Conservation (phyloP, 1,140 invertebrate species). For the Pantala flavescens region DNA sequence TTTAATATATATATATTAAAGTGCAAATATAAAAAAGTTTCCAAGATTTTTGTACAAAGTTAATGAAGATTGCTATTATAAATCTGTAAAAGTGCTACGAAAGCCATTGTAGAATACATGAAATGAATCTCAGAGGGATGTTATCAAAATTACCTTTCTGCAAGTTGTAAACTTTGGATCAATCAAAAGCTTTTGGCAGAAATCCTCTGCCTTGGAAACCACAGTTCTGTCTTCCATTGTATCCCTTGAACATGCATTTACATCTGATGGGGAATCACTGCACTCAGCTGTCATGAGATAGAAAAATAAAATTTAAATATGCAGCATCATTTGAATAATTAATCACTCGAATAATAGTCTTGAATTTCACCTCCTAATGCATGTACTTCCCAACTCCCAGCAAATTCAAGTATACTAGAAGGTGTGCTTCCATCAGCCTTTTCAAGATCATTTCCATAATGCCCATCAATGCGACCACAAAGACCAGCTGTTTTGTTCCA, state of each 20-base stretch:
- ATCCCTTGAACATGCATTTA: neutral
- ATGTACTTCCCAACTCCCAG: slow-evolving; percentile 54
- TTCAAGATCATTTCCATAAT: slow-evolving; percentile 54
- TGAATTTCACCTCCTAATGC: slow-evolving; percentile 47
- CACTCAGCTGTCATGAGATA: neutral
- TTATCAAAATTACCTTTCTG: slow-evolving; percentile 20
- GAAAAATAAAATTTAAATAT: neutral
- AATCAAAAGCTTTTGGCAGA: slow-evolving; percentile 23
- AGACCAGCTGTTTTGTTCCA: slow-evolving; percentile 72
- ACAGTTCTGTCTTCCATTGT: neutral
- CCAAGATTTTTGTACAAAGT: too few relatives aligned
- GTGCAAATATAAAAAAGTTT: too few relatives aligned
- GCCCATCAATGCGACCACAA: slow-evolving; percentile 66
- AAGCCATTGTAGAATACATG: neutral
- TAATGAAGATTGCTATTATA: neutral
- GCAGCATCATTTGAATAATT: slow-evolving; percentile 26
- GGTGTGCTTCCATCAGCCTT: slow-evolving; percentile 42
- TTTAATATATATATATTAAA: too few relatives aligned
- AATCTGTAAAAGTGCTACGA: neutral
- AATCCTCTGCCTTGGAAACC: slow-evolving; percentile 20
- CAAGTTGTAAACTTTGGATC: slow-evolving; percentile 25
- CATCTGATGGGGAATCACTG: neutral
- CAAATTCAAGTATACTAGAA: slow-evolving; percentile 42
- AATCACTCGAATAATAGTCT: slow-evolving; percentile 44
- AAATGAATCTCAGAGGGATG: neutral